Percentiles rank a stretch among this genome's conserved stretches.
These are phyloP conservation scores for Tenualosa ilisha DNA, from an alignment of 2,797 vertebrate genomes.

Conservation along the genomic window DNA sequence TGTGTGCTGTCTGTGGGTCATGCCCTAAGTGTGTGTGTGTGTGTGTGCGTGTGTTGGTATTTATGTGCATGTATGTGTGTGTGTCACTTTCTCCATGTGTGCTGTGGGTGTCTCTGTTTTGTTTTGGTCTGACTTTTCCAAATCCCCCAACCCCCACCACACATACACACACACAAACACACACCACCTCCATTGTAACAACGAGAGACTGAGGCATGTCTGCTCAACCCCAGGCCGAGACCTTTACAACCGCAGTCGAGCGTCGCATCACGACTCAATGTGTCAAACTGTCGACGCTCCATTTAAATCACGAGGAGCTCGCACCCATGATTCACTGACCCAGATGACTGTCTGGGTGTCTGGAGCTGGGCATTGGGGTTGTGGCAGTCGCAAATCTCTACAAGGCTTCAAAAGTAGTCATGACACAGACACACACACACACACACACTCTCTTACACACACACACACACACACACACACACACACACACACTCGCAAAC, in stretches of 20 bases:
- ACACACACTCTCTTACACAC: no score
- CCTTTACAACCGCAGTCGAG: background rate
- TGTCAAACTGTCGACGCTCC: background rate
- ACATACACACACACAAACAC: background rate
- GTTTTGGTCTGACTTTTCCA: conserved; percentile 1
- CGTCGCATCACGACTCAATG: background rate
- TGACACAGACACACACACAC: no score
- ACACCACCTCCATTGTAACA: background rate
- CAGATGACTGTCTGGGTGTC: background rate
- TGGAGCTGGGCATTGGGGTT: background rate
- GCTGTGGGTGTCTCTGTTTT: conserved; percentile 3
- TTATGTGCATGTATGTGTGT: background rate
- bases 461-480: no score
- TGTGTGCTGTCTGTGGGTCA: conserved; percentile 1
- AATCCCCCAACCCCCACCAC: background rate
- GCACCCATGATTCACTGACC: background rate
- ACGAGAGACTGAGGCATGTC: background rate
- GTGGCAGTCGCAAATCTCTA: background rate
- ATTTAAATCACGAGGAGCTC: background rate
- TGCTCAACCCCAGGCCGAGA: background rate
- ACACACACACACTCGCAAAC: no score
- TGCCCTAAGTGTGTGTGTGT: background rate
- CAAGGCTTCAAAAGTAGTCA: background rate
- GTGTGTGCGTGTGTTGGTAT: background rate
- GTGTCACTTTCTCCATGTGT: conserved; percentile 7